Evolutionary conservation across 1,140 invertebrate genomes (phyloP), one percentile per base, ranked within the genome.

Genomic region (Cydia pomonella): DNA sequence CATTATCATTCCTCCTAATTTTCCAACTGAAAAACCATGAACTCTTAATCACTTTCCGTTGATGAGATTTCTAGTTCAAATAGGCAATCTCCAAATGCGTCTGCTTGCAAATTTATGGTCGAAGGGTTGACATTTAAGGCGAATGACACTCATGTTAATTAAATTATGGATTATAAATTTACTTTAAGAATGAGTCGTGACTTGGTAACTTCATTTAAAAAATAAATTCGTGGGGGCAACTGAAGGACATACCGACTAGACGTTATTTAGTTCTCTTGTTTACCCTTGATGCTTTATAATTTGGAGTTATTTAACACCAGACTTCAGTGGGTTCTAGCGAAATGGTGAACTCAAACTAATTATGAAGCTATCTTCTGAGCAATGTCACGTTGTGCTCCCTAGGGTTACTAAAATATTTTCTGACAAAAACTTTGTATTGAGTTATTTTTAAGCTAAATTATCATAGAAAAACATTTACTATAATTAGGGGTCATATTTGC

Each of bases 21-120:
- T 59, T 59, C 53, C 53, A 59, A 59, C 53, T 59, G 21, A 69
- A 69, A 69, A 33, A 69, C 64, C 33, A 69, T 69, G 27, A 69
- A 38, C 27, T 69, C 16, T 69, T 69, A 18, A 69, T 69, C 64
- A 69, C 64, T 69, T 69, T 18, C 29, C 27, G 9, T 5, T 33
- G 64, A 69, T 69, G 27, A 69, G 64, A 69, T 69, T 69, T 69
- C 64, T 69, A 33, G 29, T 69, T 38, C 64, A 69, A 69, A 69
- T 38, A 69, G 29, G 64, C 64, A 69, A 69, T 69, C 18, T 33
- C 64, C 29, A 69, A 69, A 69, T 69, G 64, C 29, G 64, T 69
- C 64, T 69, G 27, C 29, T 41, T 2, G 16, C 27, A 69, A 66
- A 69, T 69, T 69, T 69, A 69, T 69, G 9, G 64, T 18, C 27